These are phyloP conservation scores for Cenopis cana DNA, from an alignment of 2,888 invertebrate species.

Conservation along the genomic window DNA sequence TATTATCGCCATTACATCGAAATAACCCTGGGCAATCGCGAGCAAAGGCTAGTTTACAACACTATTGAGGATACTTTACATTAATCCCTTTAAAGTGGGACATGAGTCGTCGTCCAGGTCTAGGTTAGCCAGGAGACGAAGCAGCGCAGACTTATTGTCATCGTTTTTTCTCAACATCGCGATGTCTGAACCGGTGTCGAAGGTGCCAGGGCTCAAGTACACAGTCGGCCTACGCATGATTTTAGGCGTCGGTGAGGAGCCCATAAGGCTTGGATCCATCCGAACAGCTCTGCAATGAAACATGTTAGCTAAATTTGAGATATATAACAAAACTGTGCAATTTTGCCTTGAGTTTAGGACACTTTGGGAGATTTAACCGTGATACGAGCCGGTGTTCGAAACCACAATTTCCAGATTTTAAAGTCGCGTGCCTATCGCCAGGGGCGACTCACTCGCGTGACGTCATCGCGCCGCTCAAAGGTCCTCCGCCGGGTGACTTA, in stretches of 20 bases:
- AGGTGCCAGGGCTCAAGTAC: slow-evolving; percentile 48
- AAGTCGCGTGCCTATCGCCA: too few relatives aligned
- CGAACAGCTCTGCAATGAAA: slow-evolving; percentile 58
- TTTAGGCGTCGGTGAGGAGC: slow-evolving; percentile 38
- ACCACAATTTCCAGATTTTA: too few relatives aligned
- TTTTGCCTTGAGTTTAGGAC: too few relatives aligned
- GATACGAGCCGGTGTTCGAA: too few relatives aligned
- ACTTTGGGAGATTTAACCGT: too few relatives aligned
- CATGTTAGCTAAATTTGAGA: not conserved
- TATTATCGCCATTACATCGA: too few relatives aligned
- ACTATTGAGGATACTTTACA: not conserved
- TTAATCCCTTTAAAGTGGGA: not conserved
- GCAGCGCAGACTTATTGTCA: slow-evolving; percentile 59
- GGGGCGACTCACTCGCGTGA: too few relatives aligned
- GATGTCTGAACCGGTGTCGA: slow-evolving; percentile 47
- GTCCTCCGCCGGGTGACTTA: too few relatives aligned
- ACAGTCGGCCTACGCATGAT: slow-evolving; percentile 55
- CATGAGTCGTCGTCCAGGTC: slow-evolving; percentile 18
- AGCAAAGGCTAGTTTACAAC: too few relatives aligned
- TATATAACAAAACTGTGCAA: too few relatives aligned
- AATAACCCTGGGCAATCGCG: too few relatives aligned
- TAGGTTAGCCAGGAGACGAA: slow-evolving; percentile 61
- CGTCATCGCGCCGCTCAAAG: too few relatives aligned
- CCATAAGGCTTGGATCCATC: slow-evolving; percentile 52
- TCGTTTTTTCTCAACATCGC: slow-evolving; percentile 40